Conservation (phyloP, 2,113 vertebrate genomes). For the Mugil cephalus region DNA sequence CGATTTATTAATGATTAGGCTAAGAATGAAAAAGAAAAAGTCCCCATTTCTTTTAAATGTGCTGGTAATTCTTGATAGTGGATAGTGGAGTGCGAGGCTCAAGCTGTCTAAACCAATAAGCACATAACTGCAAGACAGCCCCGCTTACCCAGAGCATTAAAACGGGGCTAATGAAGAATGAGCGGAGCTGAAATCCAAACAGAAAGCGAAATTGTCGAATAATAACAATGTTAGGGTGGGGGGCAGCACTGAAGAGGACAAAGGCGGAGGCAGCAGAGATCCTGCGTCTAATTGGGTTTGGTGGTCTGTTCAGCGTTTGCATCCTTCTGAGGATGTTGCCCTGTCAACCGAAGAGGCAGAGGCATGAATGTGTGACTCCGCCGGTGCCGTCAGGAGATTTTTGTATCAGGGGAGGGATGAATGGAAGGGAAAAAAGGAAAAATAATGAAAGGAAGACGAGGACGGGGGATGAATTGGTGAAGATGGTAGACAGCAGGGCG, state of each 20-base stretch:
- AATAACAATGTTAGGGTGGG: neutral
- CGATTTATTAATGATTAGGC: neutral
- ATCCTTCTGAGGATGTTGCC: conserved; percentile 58
- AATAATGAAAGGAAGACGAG: neutral
- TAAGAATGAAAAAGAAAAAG: neutral
- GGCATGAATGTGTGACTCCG: conserved; percentile 54
- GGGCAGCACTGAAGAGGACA: conserved; percentile 14
- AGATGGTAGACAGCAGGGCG: neutral
- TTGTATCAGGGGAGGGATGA: neutral
- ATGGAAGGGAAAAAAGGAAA: conserved; percentile 9
- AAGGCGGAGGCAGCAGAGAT: conserved; percentile 15
- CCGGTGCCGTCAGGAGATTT: conserved; percentile 11
- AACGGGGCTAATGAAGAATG: conserved; percentile 2
- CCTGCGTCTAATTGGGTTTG: conserved; percentile 74
- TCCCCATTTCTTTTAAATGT: neutral
- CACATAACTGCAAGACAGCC: conserved; percentile 14
- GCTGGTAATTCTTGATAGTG: conserved; percentile 4
- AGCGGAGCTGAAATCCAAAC: conserved; percentile 12
- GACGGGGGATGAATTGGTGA: neutral
- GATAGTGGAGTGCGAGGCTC: neutral
- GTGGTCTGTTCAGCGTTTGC: conserved; percentile 58
- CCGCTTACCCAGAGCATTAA: conserved; percentile 5
- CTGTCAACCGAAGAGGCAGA: conserved; percentile 50
- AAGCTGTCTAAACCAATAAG: conserved; percentile 5
- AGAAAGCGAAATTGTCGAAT: neutral